Percentiles rank a stretch among this genome's conserved stretches.
Evolutionary conservation across 1,140 invertebrate genomes (phyloP).

Genomic region (Leptinotarsa defecta): DNA sequence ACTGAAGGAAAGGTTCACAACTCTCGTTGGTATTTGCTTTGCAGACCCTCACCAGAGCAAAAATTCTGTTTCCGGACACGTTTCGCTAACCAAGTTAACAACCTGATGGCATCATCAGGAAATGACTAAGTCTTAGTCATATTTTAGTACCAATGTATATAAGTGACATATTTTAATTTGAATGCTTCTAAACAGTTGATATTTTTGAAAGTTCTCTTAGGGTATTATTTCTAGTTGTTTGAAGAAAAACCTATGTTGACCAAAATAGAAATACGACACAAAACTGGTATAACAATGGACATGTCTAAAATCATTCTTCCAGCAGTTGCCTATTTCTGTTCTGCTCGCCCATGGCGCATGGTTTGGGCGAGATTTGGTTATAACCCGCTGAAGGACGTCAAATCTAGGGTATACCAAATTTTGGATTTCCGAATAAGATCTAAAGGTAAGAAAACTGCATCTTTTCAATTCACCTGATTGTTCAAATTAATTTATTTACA

Average conservation of each 20-base stretch:
- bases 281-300: constrained; percentile 65
- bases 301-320: constrained; percentile 82
- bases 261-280: constrained; percentile 70
- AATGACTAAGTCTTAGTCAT: too few species aligned
- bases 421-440: constrained; percentile 82
- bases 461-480: background rate
- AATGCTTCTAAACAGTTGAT: too few species aligned
- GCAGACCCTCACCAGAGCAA: too few species aligned
- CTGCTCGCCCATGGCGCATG: constrained; percentile 85
- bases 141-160: too few species aligned
- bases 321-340: constrained; percentile 80
- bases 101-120: too few species aligned
- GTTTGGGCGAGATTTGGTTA: constrained; percentile 86
- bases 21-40: too few species aligned
- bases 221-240: constrained; percentile 62
- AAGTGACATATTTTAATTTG: too few species aligned
- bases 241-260: constrained; percentile 85
- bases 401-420: constrained; percentile 80
- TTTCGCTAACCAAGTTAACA: too few species aligned
- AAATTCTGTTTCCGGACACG: too few species aligned
- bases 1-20: too few species aligned
- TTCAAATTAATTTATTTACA: constrained; percentile 31
- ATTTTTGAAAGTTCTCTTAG: too few species aligned
- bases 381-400: constrained; percentile 81
- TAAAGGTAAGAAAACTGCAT: constrained; percentile 58